These are phyloP conservation scores for Agrilus planipennis DNA, from an alignment of 1,140 invertebrate genomes.

Conservation along the genomic window DNA sequence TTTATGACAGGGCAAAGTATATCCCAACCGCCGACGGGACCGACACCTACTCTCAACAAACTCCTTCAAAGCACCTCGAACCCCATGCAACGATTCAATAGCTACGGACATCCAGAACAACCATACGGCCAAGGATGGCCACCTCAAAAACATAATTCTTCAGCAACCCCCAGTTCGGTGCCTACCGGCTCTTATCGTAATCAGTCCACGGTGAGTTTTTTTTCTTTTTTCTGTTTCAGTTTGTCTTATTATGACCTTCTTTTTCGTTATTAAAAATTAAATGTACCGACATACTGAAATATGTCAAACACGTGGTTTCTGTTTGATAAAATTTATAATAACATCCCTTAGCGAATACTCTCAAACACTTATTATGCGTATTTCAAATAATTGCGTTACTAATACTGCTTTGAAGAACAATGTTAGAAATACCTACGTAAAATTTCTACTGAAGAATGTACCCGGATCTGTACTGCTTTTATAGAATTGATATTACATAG, in stretches of 20 bases:
- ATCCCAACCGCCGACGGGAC: conserved; percentile 68
- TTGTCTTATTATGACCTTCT: too few relatives aligned
- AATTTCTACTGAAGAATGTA: too few relatives aligned
- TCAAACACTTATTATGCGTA: neutral
- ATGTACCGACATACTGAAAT: too few relatives aligned
- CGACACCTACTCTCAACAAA: conserved; percentile 84
- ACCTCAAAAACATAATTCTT: conserved; percentile 23
- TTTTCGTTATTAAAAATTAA: too few relatives aligned
- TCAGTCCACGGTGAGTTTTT: conserved; percentile 27
- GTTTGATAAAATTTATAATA: neutral
- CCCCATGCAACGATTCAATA: conserved; percentile 29
- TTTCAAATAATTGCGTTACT: too few relatives aligned
- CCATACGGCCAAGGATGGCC: conserved; percentile 29
- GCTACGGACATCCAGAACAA: conserved; percentile 28
- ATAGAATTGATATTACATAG: too few relatives aligned
- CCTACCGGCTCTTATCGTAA: conserved; percentile 25
- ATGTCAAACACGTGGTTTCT: neutral
- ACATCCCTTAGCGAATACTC: neutral
- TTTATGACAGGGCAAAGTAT: conserved; percentile 53
- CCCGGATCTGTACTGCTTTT: too few relatives aligned
- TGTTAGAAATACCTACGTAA: too few relatives aligned
- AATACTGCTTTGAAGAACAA: too few relatives aligned
- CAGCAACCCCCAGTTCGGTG: conserved; percentile 11
- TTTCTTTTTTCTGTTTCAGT: too few relatives aligned
- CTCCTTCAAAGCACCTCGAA: conserved; percentile 39